Percentiles rank a stretch among this genome's conserved stretches.
These are phyloP conservation scores for Dasypus novemcinctus DNA, from an alignment of 2,113 vertebrate genomes.

Conservation along the genomic window DNA sequence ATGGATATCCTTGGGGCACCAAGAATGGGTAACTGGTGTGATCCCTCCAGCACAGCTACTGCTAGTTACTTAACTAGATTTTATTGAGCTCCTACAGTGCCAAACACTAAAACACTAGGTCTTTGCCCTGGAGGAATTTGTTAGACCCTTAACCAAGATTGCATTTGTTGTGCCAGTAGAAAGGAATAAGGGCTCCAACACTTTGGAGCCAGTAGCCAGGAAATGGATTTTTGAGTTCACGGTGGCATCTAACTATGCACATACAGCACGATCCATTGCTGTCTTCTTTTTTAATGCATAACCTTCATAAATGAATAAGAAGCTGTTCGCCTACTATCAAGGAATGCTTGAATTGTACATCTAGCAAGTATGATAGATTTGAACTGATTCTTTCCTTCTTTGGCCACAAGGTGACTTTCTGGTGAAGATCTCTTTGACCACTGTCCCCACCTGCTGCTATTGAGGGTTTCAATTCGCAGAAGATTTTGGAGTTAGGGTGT, in stretches of 20 bases:
- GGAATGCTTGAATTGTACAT: not conserved
- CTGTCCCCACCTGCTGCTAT: not conserved
- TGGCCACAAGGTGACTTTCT: not conserved
- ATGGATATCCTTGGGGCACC: not conserved
- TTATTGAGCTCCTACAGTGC: not conserved
- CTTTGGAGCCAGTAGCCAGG: not conserved
- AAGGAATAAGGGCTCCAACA: not conserved
- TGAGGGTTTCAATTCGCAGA: not conserved
- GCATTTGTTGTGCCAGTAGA: not conserved
- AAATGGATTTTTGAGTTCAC: not conserved
- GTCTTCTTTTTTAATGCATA: not conserved
- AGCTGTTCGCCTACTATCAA: not conserved
- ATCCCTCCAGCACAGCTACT: not conserved
- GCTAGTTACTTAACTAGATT: not conserved
- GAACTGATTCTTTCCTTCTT: not conserved
- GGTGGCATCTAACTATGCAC: not conserved
- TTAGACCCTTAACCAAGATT: not conserved
- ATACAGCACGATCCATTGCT: not conserved
- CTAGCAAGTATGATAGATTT: not conserved
- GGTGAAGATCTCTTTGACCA: not conserved
- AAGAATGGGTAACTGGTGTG: not conserved
- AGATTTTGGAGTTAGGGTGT: not conserved
- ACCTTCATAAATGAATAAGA: not conserved
- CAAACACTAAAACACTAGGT: not conserved
- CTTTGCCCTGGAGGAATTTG: not conserved